A percentile compares a stretch with the other conserved stretches of the same genome.
These are phyloP conservation scores for Pyrrhia umbra DNA, from an alignment of 2,888 invertebrate species.

Conservation along the genomic window DNA sequence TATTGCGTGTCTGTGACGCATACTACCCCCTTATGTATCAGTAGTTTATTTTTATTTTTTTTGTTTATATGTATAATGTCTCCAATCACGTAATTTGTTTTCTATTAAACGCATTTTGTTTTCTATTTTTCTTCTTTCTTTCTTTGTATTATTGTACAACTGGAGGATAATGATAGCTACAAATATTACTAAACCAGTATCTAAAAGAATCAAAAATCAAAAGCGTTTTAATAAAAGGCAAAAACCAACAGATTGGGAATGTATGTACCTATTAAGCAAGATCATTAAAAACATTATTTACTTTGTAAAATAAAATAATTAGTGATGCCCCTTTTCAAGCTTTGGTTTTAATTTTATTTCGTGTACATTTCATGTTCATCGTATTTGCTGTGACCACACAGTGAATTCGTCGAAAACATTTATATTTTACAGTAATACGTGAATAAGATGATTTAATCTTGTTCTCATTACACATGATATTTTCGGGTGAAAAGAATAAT, in stretches of 20 bases:
- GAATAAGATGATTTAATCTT: conserved; percentile 9
- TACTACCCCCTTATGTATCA: too few relatives aligned
- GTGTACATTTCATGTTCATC: not conserved
- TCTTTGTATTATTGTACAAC: too few relatives aligned
- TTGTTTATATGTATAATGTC: too few relatives aligned
- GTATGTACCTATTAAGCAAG: not conserved
- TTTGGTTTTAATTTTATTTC: conserved; percentile 22
- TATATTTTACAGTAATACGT: conserved; percentile 6
- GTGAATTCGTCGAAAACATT: conserved; percentile 2
- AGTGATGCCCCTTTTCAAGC: conserved; percentile 9
- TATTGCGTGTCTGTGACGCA: too few relatives aligned
- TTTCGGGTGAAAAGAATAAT: conserved; percentile 1
- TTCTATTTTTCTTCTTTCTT: too few relatives aligned
- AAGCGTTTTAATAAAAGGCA: not conserved
- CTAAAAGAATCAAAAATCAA: not conserved
- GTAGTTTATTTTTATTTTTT: too few relatives aligned
- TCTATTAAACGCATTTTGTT: too few relatives aligned
- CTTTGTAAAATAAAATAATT: conserved; percentile 10
- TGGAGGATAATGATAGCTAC: too few relatives aligned
- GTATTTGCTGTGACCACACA: conserved; percentile 6
- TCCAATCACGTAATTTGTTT: too few relatives aligned
- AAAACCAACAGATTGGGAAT: not conserved
- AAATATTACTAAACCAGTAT: too few relatives aligned
- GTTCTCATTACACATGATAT: not conserved
- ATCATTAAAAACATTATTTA: conserved; percentile 5